phyloP scores from a whole-genome alignment of 2,888 invertebrate genomes.

The Sarcophaga variegata region DNA sequence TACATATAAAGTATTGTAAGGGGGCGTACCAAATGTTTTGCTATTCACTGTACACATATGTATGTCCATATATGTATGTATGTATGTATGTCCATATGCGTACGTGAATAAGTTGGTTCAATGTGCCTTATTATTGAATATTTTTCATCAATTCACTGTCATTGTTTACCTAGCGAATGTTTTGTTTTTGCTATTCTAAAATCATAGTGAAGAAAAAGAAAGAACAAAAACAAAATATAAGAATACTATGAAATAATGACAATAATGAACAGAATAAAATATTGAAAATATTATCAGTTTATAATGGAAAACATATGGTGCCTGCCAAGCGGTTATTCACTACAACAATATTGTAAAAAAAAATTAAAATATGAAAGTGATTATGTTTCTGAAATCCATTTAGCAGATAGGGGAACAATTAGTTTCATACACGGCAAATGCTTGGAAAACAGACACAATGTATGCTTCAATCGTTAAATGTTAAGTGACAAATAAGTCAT shows the following conservation, averaged over 20 bases:
- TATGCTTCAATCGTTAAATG: neutral
- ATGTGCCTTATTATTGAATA: neutral
- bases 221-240: no score
- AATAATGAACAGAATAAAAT: neutral
- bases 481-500: no score
- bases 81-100: no score
- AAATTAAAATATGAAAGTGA: constrained; percentile 1
- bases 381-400: constrained; percentile 14
- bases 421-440: no score
- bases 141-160: constrained; percentile 25
- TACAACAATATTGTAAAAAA: no score
- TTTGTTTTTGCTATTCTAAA: constrained; percentile 20
- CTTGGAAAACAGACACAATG: neutral
- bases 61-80: no score
- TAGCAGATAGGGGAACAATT: constrained; percentile 24
- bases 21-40: neutral
- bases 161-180: constrained; percentile 51
- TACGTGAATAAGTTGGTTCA: neutral
- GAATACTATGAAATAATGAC: no score
- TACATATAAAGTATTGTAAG: no score
- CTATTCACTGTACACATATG: neutral
- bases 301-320: constrained; percentile 36
- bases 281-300: constrained; percentile 22
- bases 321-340: neutral
- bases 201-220: no score